These are phyloP conservation scores for Ataeniobius toweri DNA, from an alignment of 2,797 vertebrate genomes.

Conservation along the genomic window DNA sequence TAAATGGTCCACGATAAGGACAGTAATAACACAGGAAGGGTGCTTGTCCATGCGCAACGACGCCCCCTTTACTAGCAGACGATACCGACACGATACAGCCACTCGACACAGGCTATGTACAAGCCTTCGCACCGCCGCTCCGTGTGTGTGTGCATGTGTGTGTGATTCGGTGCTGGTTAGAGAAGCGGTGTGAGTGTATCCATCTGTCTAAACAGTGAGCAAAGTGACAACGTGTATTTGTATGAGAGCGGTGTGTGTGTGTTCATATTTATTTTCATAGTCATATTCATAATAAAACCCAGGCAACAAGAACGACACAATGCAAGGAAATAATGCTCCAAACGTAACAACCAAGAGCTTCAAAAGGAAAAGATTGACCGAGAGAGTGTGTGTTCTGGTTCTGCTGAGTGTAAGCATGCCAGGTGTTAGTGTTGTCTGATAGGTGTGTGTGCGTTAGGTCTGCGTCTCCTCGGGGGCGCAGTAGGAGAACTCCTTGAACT, in stretches of 20 bases:
- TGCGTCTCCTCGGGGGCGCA: conserved; percentile 91
- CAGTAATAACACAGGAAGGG: conserved; percentile 74
- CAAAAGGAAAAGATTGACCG: conserved; percentile 63
- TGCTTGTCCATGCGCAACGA: conserved; percentile 76
- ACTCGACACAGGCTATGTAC: conserved; percentile 78
- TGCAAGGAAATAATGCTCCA: conserved; percentile 75
- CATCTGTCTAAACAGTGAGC: conserved; percentile 22
- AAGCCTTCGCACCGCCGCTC: conserved; percentile 65
- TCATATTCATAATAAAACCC: conserved; percentile 72
- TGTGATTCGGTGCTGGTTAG: conserved; percentile 33
- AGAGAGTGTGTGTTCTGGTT: conserved; percentile 55
- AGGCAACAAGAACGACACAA: conserved; percentile 77
- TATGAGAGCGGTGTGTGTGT: conserved; percentile 28
- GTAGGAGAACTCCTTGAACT: conserved; percentile 99
- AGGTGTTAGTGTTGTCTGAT: conserved; percentile 34
- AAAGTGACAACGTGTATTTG: conserved; percentile 28
- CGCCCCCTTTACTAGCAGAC: conserved; percentile 72
- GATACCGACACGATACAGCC: conserved; percentile 75
- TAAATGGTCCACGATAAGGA: conserved; percentile 73
- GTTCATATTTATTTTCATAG: conserved; percentile 61
- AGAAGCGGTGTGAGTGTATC: conserved; percentile 10
- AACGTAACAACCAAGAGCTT: conserved; percentile 76
- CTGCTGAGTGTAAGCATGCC: conserved; percentile 38
- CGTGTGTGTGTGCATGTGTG: conserved; percentile 47
- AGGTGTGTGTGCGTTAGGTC: conserved; percentile 75